Base-by-base conservation (phyloP, 2,113 vertebrate species). In the Scartelaos histophorus region DNA sequence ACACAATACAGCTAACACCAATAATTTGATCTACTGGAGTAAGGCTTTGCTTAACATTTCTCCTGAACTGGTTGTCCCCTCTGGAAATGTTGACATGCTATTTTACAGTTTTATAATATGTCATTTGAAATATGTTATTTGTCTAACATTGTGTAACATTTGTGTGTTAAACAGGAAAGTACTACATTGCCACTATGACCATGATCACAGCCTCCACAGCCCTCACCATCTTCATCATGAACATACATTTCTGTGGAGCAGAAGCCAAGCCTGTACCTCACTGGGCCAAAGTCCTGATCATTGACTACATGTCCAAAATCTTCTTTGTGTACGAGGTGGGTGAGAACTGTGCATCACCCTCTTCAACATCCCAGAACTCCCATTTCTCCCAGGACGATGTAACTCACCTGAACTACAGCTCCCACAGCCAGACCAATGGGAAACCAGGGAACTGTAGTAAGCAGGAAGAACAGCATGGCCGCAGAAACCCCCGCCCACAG, bases 141-240 rank as follows among this genome's bases (percentile, higher is more conserved):
- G 51, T 61, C 58, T 61, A 61, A 61, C 25, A 25, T 17, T 24
- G 11, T 58, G 2, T 61, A 34, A 9, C 15, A 15, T 17, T 64
- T 56, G 1, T 84, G 25, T 76, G 24, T 85, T 29, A 19, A 77
- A 93, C 85, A 99, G 98, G 97, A 16, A 99, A 99, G 81, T 99
- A 99, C 89, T 99, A 99, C 77, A 97, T 99, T 76, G 97, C 96
- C 45, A 99, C 97, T 0, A 99, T 98, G 98, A 97, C 96, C 7
- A 95, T 99, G 95, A 96, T 98, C 86, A 99, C 98, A 11, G 98
- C 97, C 22, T 99, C 98, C 71, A 98, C 98, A 0, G 93, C 97
- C 0, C 49, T 99, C 87, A 99, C 97, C 7, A 99, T 99, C 84
- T 98, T 99, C 89, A 97, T 99, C 83, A 99, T 99, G 98, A 99